Conservation (phyloP, 2,888 invertebrate genomes). For the Cryptocheilus praepositus region DNA sequence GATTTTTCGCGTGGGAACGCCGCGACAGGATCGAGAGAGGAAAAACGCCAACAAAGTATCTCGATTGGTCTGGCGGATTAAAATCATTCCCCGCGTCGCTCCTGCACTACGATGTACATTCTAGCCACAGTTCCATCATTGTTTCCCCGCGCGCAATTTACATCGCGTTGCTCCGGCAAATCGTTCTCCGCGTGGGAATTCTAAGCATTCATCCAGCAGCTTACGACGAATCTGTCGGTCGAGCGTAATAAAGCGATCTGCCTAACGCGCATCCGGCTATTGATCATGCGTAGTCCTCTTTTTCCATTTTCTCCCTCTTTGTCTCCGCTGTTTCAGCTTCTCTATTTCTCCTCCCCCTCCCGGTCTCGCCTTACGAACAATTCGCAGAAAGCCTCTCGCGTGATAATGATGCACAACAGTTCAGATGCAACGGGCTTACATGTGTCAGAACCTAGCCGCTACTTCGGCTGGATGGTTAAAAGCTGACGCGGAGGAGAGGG, state of each 20-base stretch:
- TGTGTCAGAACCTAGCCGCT: conserved; percentile 30
- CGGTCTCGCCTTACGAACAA: background rate
- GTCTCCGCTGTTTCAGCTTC: no score
- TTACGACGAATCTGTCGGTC: conserved; percentile 13
- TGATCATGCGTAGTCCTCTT: conserved; percentile 24
- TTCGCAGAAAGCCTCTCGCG: conserved; percentile 12
- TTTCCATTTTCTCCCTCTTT: conserved; percentile 12
- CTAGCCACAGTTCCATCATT: no score
- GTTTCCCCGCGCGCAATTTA: no score
- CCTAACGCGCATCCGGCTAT: conserved; percentile 25
- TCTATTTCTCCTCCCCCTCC: background rate
- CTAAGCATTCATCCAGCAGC: background rate
- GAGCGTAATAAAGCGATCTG: conserved; percentile 35
- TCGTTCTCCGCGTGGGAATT: no score
- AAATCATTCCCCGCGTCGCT: no score
- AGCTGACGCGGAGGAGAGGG: conserved; percentile 18
- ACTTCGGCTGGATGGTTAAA: conserved; percentile 29
- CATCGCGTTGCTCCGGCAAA: no score
- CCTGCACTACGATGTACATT: no score
- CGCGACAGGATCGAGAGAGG: background rate
- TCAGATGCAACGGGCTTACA: conserved; percentile 30
- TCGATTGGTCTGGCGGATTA: background rate
- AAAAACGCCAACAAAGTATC: background rate
- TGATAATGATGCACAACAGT: conserved; percentile 33
- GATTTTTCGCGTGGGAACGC: background rate